Evolutionary conservation across 2,797 vertebrate genomes (phyloP), one percentile per base, ranked within the genome.

Genomic region (Leuciscus waleckii): DNA sequence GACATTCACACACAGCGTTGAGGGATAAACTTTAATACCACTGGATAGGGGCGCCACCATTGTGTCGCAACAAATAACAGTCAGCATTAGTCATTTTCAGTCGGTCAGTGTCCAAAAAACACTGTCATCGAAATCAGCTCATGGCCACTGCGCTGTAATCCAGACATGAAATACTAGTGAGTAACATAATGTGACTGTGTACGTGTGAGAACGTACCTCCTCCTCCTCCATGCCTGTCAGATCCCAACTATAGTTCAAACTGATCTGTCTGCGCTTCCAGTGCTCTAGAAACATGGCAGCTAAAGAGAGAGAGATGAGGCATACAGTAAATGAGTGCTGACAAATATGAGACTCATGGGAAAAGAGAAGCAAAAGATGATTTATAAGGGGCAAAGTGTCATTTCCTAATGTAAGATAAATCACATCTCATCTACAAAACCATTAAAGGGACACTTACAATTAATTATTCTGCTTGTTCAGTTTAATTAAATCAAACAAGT

Each of bases 251-350:
- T 99, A 98, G 91, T 94, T 96, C 89, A 99, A 81, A 84, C 96
- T 97, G 95, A 98, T 99, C 93, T 99, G 98, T 11, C 97, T 93
- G 67, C 98, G 96, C 86, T 99, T 99, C 98, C 98, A 99, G 83
- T 98, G 96, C 91, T 99, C 98, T 85, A 99, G 94, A 92, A 99
- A 99, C 93, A 97, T 95, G 81, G 98, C 97, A 5, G 96, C 98
- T 99, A 74, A 26, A 77, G 49, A 49, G 17, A 68, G 61, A 43
- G 21, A 86, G 17, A 81, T n/a, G 79, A 89, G 41, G 68, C 65
- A 58, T 56, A 58, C 26, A 74, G 41, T 43, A 83, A 41, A 74
- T 76, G 43, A 86, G 58, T 46, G 26, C 69, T 54, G 39, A 86
- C 63, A 70, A 26, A 54, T 75, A 39, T 39, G 17, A 83, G 32